Conservation (phyloP, 1,140 invertebrate species). For the Drosophila sucinea region DNA sequence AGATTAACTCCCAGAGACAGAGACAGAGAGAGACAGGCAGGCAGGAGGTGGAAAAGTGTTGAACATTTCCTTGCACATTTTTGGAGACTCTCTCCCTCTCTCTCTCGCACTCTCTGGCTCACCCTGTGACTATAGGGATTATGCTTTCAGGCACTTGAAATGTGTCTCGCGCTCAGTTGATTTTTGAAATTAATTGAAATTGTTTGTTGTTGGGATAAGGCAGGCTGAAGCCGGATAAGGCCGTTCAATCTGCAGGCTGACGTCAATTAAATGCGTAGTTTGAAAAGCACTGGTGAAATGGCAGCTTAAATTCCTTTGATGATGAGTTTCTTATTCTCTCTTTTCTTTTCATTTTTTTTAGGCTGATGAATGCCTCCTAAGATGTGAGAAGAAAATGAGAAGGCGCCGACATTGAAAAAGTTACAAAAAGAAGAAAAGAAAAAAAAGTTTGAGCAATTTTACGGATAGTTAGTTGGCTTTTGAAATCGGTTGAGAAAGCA, state of each 20-base stretch:
- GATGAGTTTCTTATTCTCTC: constrained; percentile 4
- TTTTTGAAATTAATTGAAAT: constrained; percentile 79
- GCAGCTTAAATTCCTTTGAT: constrained; percentile 42
- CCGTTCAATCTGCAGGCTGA: constrained; percentile 37
- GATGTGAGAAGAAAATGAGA: not conserved
- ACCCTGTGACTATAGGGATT: constrained; percentile 10
- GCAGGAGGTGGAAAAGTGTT: constrained; percentile 36
- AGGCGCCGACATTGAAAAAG: not conserved
- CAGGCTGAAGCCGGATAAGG: constrained; percentile 26
- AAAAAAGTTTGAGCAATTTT: constrained; percentile 6
- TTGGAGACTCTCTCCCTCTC: not conserved
- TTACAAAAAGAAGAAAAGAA: not conserved
- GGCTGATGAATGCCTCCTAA: not conserved
- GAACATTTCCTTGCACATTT: constrained; percentile 35
- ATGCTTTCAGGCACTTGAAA: constrained; percentile 42
- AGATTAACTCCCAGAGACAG: constrained; percentile 26
- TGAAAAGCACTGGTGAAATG: constrained; percentile 16
- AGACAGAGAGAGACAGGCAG: not conserved
- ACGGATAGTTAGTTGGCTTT: constrained; percentile 6
- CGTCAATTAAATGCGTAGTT: constrained; percentile 67
- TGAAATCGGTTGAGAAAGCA: not conserved
- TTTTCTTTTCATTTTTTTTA: not conserved
- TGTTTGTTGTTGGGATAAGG: constrained; percentile 40
- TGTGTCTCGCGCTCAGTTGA: constrained; percentile 62
- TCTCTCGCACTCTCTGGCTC: constrained; percentile 12